Evolutionary conservation across 2,113 vertebrate genomes (phyloP).

Genomic region (Datnioides undecimradiatus): DNA sequence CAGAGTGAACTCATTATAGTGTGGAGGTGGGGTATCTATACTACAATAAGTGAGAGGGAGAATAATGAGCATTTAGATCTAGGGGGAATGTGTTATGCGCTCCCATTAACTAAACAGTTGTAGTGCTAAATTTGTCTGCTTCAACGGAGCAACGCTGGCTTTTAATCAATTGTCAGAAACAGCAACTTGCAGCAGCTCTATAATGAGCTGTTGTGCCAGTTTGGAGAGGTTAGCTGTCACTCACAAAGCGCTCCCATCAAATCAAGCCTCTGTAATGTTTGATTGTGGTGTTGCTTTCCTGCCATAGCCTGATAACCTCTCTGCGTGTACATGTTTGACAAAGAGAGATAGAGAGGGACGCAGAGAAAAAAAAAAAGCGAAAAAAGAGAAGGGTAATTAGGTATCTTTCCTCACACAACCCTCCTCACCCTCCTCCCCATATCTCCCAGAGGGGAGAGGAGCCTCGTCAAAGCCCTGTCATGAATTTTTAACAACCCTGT

Average conservation of each 20-base stretch:
- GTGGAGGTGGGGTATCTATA: slow-evolving; percentile 35
- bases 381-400: slow-evolving; percentile 66
- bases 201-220: slow-evolving; percentile 54
- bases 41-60: slow-evolving; percentile 50
- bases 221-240: slow-evolving; percentile 57
- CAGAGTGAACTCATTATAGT: slow-evolving; percentile 67
- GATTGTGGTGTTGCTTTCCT: slow-evolving; percentile 18
- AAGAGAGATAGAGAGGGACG: slow-evolving; percentile 25
- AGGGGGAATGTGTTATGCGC: slow-evolving; percentile 31
- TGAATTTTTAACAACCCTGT: slow-evolving; percentile 80
- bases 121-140: slow-evolving; percentile 44
- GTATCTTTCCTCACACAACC: slow-evolving; percentile 46
- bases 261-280: slow-evolving; percentile 44
- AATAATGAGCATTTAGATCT: slow-evolving; percentile 70
- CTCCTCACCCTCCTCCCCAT: slow-evolving; percentile 37
- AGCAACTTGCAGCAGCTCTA: slow-evolving; percentile 27
- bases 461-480: slow-evolving; percentile 75
- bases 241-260: slow-evolving; percentile 47
- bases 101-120: slow-evolving; percentile 53
- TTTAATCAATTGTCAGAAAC: slow-evolving; percentile 55
- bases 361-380: not conserved
- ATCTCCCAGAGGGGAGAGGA: slow-evolving; percentile 69
- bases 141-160: slow-evolving; percentile 12
- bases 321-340: slow-evolving; percentile 37
- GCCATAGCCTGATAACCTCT: slow-evolving; percentile 27